Conservation (phyloP, 1,140 invertebrate genomes). For the Zaprionus inermis region DNA sequence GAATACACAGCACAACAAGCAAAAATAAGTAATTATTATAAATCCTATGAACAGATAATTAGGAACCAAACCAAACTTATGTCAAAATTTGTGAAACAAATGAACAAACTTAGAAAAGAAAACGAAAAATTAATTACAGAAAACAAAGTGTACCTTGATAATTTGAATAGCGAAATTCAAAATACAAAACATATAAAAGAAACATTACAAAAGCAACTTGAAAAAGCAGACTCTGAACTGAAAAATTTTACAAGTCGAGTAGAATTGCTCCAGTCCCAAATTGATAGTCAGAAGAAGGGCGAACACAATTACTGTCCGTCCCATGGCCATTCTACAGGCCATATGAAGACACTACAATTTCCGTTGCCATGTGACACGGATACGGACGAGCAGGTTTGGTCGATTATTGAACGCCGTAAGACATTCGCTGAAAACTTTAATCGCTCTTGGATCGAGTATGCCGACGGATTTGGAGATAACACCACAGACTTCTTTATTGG, state of each 20-base stretch:
- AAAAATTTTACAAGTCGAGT: not conserved
- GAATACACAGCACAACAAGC: no score
- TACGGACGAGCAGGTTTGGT: not conserved
- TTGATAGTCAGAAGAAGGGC: not conserved
- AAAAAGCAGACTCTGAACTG: not conserved
- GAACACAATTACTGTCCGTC: not conserved
- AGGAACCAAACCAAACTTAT: no score
- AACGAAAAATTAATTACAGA: no score
- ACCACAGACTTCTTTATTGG: constrained; percentile 18
- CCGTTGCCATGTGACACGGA: constrained; percentile 6
- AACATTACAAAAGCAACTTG: not conserved
- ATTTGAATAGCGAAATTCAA: not conserved
- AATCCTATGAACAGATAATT: no score
- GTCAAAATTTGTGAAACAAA: no score
- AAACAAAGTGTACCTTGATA: not conserved
- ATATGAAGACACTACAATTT: not conserved
- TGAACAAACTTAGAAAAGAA: no score
- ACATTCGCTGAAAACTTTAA: constrained; percentile 5
- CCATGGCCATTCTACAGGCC: not conserved
- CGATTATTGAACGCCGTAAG: constrained; percentile 19
- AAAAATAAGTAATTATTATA: no score
- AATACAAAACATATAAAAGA: not conserved
- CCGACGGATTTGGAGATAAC: constrained; percentile 6
- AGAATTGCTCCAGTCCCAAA: not conserved
- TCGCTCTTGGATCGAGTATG: constrained; percentile 6